These are phyloP conservation scores for Heteromormyrus szaboi DNA, from an alignment of 2,797 vertebrate species.

Conservation along the genomic window DNA sequence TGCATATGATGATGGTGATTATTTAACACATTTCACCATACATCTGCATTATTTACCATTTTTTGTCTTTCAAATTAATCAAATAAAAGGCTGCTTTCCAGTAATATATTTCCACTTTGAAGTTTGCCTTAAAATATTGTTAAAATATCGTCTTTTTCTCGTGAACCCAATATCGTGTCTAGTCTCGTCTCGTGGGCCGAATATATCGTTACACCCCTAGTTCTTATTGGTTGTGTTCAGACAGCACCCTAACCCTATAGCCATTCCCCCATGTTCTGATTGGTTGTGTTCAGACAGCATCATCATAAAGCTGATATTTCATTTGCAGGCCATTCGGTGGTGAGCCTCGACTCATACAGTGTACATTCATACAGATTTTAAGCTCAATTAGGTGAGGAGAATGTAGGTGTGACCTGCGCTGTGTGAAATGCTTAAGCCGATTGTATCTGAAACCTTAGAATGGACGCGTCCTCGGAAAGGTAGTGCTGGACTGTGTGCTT, in stretches of 20 bases:
- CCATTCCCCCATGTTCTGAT: not conserved
- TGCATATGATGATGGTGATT: too few species aligned
- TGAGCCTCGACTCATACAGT: not conserved
- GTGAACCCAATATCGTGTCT: too few species aligned
- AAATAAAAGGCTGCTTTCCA: too few species aligned
- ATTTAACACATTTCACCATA: too few species aligned
- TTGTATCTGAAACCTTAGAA: constrained; percentile 45
- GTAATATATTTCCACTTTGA: too few species aligned
- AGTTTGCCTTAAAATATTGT: too few species aligned
- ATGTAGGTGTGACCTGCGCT: not conserved
- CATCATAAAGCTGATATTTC: not conserved
- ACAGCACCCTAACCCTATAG: not conserved
- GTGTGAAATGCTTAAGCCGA: not conserved
- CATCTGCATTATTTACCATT: too few species aligned
- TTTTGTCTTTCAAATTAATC: too few species aligned
- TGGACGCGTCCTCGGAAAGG: constrained; percentile 48
- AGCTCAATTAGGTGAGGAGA: not conserved
- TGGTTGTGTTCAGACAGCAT: not conserved
- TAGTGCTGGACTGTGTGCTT: constrained; percentile 47
- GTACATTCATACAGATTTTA: not conserved
- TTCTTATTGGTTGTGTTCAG: not conserved
- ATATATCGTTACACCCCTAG: too few species aligned
- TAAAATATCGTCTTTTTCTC: too few species aligned
- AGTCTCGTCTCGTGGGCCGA: too few species aligned
- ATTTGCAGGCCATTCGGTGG: not conserved